Base-by-base conservation (phyloP, 2,797 vertebrate genomes). In the Molothrus aeneus region DNA sequence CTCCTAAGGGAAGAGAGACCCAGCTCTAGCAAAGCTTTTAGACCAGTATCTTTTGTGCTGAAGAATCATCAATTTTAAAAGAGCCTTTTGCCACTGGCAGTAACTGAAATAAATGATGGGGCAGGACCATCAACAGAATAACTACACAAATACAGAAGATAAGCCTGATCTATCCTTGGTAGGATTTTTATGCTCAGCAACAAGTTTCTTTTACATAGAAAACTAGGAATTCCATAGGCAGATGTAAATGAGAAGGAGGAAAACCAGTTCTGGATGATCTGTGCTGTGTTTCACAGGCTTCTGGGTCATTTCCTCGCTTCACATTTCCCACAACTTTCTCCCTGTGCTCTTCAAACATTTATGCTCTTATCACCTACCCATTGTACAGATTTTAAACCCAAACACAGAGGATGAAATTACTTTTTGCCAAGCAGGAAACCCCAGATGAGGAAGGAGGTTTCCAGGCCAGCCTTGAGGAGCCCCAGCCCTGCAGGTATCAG, bases 141-240 rank as follows among this genome's bases (percentile, higher is more conserved):
- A 92, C 85, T 70, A 48, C 53, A 72, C 53, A 86, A 90, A 86
- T 16, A 32, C 8, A 64, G 72, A 32, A 69, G 75, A 61, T 69
- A 89, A 89, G 22, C 22, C 74, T 85, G 51, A 13, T 38, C 59
- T 54, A 43, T 32, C 22, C 69, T 32, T 59, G 61, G 50, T 7
- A 32, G 53, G 47, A 63, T 47, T 91, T 86, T 86, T 61, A 70
- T 40, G 88, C 84, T 79, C 50, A 48, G 92, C 32, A 93, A 93
- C 95, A 94, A 80, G 81, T 70, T 86, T 89, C 73, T 74, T 72
- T 48, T 56, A 79, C 1, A 5, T 40, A 90, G 74, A 93, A 94
- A 96, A 90, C 29, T 12, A 92, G 63, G 21, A 70, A 78, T 92
- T 93, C 26, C 75, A 12, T 82, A 88, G 63, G 36, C 11, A 64